Conservation (phyloP, 2,888 invertebrate genomes). For the Cheilosia soror region DNA sequence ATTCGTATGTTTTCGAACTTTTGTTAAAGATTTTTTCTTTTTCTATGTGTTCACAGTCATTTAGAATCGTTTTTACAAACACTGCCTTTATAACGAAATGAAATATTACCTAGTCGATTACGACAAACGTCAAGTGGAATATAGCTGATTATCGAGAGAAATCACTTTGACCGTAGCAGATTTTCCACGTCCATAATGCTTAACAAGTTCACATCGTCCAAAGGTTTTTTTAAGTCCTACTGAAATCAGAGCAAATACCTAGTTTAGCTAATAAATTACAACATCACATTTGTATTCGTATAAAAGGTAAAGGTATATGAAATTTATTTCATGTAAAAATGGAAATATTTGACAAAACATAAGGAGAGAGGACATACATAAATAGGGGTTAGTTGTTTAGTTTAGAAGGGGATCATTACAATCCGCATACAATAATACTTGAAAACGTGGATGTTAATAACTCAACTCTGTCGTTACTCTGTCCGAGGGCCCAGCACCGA, state of each 20-base stretch:
- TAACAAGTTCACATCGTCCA: no score
- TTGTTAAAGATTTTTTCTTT: no score
- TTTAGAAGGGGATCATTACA: constrained; percentile 37
- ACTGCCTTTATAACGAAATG: no score
- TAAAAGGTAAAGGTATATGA: constrained; percentile 67
- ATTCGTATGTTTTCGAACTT: no score
- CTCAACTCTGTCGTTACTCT: constrained; percentile 39
- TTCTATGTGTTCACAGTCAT: no score
- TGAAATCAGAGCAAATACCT: neutral
- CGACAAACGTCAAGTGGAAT: no score
- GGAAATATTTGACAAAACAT: constrained; percentile 74
- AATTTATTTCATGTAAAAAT: constrained; percentile 72
- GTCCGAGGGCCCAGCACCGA: constrained; percentile 30
- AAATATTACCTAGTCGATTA: no score
- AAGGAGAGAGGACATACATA: constrained; percentile 58
- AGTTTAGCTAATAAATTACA: neutral
- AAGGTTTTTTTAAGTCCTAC: no score
- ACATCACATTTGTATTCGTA: constrained; percentile 50
- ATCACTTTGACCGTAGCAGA: no score
- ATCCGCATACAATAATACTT: constrained; percentile 69
- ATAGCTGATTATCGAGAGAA: no score
- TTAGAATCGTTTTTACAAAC: no score
- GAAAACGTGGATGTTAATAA: constrained; percentile 50
- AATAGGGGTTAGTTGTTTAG: constrained; percentile 64
- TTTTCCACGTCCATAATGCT: no score